phyloP scores from a whole-genome alignment of 2,888 invertebrate genomes.

The Mesorhabditis belari region DNA sequence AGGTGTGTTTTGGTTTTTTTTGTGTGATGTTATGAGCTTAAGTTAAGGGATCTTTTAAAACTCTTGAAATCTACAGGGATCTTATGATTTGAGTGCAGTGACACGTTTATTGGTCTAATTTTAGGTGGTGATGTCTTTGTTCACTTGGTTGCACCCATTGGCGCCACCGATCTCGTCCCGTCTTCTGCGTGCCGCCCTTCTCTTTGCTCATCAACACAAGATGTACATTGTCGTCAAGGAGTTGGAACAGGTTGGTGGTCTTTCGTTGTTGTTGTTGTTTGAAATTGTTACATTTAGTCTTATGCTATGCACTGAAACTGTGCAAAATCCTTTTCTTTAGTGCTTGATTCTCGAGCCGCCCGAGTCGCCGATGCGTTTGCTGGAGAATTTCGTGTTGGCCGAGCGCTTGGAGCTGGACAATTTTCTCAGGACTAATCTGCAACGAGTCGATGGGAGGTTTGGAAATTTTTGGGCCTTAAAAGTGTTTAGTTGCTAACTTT shows the following conservation, averaged over 20 bases:
- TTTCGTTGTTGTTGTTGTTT: not conserved
- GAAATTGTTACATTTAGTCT: too few species aligned
- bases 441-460: constrained; percentile 22
- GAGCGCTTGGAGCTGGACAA: constrained; percentile 18
- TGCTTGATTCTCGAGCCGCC: constrained; percentile 23
- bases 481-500: too few species aligned
- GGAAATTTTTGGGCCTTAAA: not conserved
- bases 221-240: constrained; percentile 26
- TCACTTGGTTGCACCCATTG: constrained; percentile 23
- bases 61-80: not conserved
- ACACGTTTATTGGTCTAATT: too few species aligned
- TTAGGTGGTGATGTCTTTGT: constrained; percentile 21
- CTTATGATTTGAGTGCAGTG: too few species aligned
- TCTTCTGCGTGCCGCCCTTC: constrained; percentile 30
- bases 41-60: not conserved
- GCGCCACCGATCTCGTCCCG: constrained; percentile 16
- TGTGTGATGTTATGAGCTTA: not conserved
- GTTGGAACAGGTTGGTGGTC: constrained; percentile 12
- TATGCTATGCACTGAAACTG: too few species aligned
- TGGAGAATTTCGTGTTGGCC: constrained; percentile 19
- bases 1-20: too few species aligned
- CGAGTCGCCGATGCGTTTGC: constrained; percentile 14
- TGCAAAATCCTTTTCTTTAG: not conserved
- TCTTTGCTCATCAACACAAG: constrained; percentile 29
- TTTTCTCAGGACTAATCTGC: constrained; percentile 18